Evolutionary conservation across 53 echinoderm and acorn worm species (phyloP).

Genomic region (Holothuria leucospilota): DNA sequence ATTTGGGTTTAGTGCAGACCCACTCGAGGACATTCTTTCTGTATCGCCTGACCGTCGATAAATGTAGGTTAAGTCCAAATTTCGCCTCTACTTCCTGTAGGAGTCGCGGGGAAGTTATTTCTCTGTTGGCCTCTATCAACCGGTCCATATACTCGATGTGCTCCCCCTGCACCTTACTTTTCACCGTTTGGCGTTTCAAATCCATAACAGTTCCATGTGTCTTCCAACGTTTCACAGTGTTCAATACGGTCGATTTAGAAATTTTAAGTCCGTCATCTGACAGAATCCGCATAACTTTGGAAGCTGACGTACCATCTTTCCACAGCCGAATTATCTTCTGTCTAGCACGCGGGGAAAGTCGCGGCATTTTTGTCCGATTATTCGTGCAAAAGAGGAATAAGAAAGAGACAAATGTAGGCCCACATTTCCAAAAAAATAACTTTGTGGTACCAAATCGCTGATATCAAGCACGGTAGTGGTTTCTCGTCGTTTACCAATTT

Average conservation of each 20-base stretch:
- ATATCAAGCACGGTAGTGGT: no score
- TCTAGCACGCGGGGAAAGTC: no score
- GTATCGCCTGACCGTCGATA: slow-evolving; percentile 33
- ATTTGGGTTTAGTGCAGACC: slow-evolving; percentile 13
- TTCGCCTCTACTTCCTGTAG: background rate
- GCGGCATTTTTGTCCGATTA: no score
- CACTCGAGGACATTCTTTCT: slow-evolving; percentile 41
- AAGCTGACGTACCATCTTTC: no score
- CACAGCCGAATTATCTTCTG: no score
- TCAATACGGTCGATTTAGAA: background rate
- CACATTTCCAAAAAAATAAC: no score
- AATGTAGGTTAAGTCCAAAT: background rate
- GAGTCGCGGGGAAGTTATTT: background rate
- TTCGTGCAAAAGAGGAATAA: no score
- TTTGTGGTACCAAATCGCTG: no score
- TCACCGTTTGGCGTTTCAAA: background rate
- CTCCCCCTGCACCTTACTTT: background rate
- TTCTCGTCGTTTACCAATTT: no score
- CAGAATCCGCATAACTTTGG: no score
- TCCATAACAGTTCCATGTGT: background rate
- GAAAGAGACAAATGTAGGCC: no score
- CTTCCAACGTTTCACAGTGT: background rate
- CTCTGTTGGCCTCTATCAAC: background rate
- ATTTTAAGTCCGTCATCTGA: background rate
- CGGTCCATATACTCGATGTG: background rate